A percentile compares a stretch with the other conserved stretches of the same genome.
phyloP scores from a whole-genome alignment of 2,797 vertebrate genomes.

The Vipera ursinii region DNA sequence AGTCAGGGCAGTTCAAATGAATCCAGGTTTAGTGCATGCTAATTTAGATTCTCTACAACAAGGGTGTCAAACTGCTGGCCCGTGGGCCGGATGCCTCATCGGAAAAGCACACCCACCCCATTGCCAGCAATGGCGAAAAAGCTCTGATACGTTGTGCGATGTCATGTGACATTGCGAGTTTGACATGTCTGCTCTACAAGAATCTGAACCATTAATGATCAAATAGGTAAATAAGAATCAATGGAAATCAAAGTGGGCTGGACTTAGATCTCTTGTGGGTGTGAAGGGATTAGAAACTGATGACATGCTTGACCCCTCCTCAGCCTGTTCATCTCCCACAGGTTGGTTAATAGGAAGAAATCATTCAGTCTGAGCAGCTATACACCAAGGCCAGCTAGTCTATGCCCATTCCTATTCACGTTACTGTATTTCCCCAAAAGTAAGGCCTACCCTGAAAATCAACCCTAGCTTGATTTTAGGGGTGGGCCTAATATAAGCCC shows the following conservation, averaged over 20 bases:
- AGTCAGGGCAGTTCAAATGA: not conserved
- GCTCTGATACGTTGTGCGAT: too few species aligned
- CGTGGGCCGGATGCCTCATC: too few species aligned
- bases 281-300: not conserved
- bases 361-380: not conserved
- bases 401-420: not conserved
- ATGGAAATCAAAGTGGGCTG: not conserved
- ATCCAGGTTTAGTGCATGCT: not conserved
- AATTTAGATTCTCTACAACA: not conserved
- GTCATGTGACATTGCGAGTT: too few species aligned
- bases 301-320: not conserved
- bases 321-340: not conserved
- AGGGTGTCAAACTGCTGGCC: too few species aligned
- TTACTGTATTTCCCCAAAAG: not conserved
- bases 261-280: not conserved
- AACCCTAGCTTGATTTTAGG: too few species aligned
- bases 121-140: too few species aligned
- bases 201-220: not conserved
- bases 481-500: too few species aligned
- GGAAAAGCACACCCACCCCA: too few species aligned
- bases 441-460: too few species aligned
- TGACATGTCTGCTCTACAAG: not conserved
- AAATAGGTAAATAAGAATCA: not conserved
- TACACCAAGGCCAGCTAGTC: not conserved
- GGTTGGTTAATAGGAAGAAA: not conserved